Evolutionary conservation across 2,888 invertebrate species (phyloP).

Genomic region (Pemphredon lugubris): DNA sequence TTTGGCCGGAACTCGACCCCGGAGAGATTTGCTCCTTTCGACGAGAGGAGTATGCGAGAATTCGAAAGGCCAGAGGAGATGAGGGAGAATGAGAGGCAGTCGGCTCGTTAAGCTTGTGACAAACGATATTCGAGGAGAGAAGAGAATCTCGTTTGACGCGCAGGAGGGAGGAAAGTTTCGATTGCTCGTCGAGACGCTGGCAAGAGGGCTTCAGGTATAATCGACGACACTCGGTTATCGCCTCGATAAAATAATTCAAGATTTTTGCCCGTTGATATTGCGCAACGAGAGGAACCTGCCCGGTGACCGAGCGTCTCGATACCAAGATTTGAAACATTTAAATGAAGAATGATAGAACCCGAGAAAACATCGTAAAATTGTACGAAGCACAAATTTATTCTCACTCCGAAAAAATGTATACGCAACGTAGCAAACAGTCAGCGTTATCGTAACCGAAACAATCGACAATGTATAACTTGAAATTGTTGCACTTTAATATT

Average conservation of each 20-base stretch:
- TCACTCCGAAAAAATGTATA: too few relatives aligned
- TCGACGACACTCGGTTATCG: not conserved
- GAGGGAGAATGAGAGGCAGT: not conserved
- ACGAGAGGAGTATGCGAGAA: not conserved
- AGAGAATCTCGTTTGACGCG: not conserved
- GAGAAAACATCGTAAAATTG: too few relatives aligned
- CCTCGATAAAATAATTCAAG: not conserved
- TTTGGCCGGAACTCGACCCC: conserved; percentile 15
- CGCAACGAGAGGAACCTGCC: not conserved
- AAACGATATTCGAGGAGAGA: conserved; percentile 6
- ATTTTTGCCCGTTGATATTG: not conserved
- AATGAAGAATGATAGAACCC: too few relatives aligned
- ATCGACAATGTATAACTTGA: too few relatives aligned
- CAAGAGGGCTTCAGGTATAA: not conserved
- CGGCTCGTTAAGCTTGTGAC: conserved; percentile 19
- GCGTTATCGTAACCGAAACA: too few relatives aligned
- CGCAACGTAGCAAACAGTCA: too few relatives aligned
- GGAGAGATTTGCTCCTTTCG: conserved; percentile 11
- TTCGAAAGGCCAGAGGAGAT: not conserved
- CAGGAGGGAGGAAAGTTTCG: not conserved
- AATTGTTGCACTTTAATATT: too few relatives aligned
- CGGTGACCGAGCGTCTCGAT: too few relatives aligned
- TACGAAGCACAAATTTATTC: too few relatives aligned
- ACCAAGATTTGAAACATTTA: too few relatives aligned
- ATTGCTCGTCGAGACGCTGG: not conserved